Conservation (phyloP, 2,113 vertebrate species). For the Phalacrocorax carbo region DNA sequence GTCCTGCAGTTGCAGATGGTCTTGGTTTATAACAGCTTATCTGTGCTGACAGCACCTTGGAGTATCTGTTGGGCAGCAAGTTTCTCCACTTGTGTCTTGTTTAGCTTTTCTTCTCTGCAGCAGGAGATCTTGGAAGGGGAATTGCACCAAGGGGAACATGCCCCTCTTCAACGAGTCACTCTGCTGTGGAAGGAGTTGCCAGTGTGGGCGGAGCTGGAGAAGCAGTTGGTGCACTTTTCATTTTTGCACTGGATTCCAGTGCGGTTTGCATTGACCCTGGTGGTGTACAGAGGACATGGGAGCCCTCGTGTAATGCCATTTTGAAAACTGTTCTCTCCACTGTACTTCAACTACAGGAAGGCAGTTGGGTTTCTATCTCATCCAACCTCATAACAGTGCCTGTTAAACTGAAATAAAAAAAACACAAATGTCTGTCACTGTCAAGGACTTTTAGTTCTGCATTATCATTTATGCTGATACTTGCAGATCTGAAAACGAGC, state of each 20-base stretch:
- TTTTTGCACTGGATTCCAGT: neutral
- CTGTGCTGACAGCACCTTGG: neutral
- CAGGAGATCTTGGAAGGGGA: neutral
- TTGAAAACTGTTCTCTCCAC: neutral
- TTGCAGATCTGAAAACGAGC: slow-evolving; percentile 35
- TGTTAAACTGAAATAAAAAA: neutral
- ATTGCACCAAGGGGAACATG: neutral
- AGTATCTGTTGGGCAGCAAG: neutral
- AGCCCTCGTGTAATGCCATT: neutral
- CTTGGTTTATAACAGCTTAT: neutral
- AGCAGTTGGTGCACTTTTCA: neutral
- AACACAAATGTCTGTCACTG: neutral
- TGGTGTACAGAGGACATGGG: neutral
- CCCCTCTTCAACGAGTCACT: neutral
- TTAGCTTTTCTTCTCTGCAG: neutral
- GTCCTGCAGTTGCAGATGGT: neutral
- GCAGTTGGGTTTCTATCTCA: neutral
- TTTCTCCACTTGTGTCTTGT: neutral
- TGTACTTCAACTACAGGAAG: neutral
- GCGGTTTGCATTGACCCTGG: fast-evolving
- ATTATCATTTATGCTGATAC: slow-evolving; percentile 61
- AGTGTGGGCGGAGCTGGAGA: neutral
- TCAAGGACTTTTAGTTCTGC: slow-evolving; percentile 55
- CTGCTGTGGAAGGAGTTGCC: neutral
- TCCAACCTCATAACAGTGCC: neutral